Percentiles rank a stretch among this genome's conserved stretches.
phyloP scores from a whole-genome alignment of 2,888 invertebrate species.

The Andrena flavipes region DNA sequence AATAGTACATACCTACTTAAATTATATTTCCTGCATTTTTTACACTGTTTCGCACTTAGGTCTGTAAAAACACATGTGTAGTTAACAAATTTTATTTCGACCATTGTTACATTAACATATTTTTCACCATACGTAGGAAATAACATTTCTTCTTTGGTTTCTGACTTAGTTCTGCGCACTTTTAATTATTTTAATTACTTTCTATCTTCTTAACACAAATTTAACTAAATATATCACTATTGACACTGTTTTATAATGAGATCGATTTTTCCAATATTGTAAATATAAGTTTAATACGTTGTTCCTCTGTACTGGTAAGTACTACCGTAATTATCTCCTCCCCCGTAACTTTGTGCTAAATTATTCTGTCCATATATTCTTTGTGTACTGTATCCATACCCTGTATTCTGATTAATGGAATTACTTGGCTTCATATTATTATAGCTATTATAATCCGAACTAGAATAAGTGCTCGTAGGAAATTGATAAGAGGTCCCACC shows the following conservation, averaged over 20 bases:
- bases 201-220: conserved; percentile 49
- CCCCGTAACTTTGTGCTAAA: conserved; percentile 72
- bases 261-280: conserved; percentile 20
- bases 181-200: conserved; percentile 31
- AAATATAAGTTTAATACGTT: conserved; percentile 69
- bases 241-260: conserved; percentile 40
- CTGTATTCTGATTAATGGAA: conserved; percentile 67
- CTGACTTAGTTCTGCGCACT: conserved; percentile 17
- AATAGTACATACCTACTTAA: conserved; percentile 16
- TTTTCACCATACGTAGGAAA: conserved; percentile 29
- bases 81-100: conserved; percentile 45
- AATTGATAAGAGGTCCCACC: conserved; percentile 74
- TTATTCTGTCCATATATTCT: conserved; percentile 72
- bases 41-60: not conserved
- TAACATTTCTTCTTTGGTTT: conserved; percentile 37
- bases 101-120: conserved; percentile 32
- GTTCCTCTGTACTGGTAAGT: conserved; percentile 76
- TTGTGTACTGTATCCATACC: conserved; percentile 76
- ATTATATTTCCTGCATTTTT: conserved; percentile 16
- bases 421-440: conserved; percentile 68
- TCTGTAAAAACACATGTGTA: conserved; percentile 41
- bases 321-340: conserved; percentile 74
- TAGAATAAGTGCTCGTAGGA: conserved; percentile 70
- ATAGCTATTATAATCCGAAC: conserved; percentile 75
- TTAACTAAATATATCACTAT: conserved; percentile 55